Conservation (phyloP, 2,888 invertebrate species). For the Meliscaeva auricollis region DNA sequence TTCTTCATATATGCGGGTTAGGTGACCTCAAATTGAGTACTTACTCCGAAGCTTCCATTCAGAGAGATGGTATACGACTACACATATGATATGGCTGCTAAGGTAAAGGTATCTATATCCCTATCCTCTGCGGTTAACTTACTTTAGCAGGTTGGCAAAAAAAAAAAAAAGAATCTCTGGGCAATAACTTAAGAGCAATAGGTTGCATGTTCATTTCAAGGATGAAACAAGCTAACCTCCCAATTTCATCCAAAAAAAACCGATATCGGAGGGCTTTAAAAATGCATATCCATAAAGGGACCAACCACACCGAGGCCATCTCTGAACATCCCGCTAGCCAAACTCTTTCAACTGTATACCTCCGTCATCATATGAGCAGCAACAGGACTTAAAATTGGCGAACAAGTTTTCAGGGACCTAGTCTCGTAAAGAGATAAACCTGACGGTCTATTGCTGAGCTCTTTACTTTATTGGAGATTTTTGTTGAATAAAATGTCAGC, state of each 20-base stretch:
- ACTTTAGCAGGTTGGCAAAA: neutral
- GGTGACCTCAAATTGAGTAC: constrained; percentile 72
- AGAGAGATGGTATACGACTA: neutral
- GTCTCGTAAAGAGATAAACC: constrained; percentile 66
- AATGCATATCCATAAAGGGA: constrained; percentile 70
- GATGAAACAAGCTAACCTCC: constrained; percentile 4
- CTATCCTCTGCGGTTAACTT: constrained; percentile 63
- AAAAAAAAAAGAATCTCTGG: constrained; percentile 52
- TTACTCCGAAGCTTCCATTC: constrained; percentile 49
- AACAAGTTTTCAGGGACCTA: constrained; percentile 33
- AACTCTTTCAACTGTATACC: neutral
- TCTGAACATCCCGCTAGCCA: constrained; percentile 1
- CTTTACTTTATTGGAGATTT: constrained; percentile 64
- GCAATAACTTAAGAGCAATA: constrained; percentile 74
- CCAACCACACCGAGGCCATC: constrained; percentile 28
- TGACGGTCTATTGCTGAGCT: constrained; percentile 62
- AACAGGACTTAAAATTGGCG: constrained; percentile 60
- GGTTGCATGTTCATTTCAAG: constrained; percentile 63
- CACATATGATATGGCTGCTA: neutral
- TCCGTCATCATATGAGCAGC: constrained; percentile 12
- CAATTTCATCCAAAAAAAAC: neutral
- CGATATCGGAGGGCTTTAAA: constrained; percentile 52
- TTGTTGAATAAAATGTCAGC: constrained; percentile 51
- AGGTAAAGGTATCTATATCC: constrained; percentile 40
- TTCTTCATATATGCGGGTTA: constrained; percentile 46